Evolutionary conservation across 1,140 invertebrate genomes (phyloP), one percentile per base, ranked within the genome.

Genomic region (Tenebrio molitor): DNA sequence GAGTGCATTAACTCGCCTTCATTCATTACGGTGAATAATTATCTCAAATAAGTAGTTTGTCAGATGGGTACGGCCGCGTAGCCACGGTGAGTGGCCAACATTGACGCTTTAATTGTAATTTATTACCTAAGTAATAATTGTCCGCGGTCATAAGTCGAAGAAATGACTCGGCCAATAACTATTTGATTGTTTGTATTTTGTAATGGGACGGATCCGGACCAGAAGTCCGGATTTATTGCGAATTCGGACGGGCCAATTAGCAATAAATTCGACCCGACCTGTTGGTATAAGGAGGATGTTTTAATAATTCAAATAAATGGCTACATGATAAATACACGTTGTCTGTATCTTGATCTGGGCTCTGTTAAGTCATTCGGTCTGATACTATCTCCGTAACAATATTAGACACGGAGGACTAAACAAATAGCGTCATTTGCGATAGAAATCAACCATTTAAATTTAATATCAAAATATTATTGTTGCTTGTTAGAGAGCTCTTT

Each of bases 371-470:
- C 33, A 63, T 65, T 58, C 63, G 14, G 50, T 12, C 5, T 53
- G 70, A 72, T 72, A 39, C 42, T 64, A 72, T 72, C 70, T 67
- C 21, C 19, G 36, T 33, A 53, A 67, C 63, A 72, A 62, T 67
- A 72, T 67, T 63, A 67, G 58, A 67, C 63, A 46, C 50, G 70
- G 39, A 21, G 25, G 36, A 42, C 42, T 67, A 72, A 72, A 72
- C 46, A 72, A 72, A 72, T 72, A 63, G 58, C 63, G 12, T 53
- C 50, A 67, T 66, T 72, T 72, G 53, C 33, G 70, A 72, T 72
- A 72, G 53, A 72, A 72, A 72, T 72, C 70, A 50, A 21, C 29
- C n/a, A 67, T 44, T 72, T 72, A 72, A 72, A 72, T 72, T 72
- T 65, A 65, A 65, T 65, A 65, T 65, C 62, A 65, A 65, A 65